Conservation (phyloP, 64 coral and sea anemone genomes). For the Exaiptasia diaphana region DNA sequence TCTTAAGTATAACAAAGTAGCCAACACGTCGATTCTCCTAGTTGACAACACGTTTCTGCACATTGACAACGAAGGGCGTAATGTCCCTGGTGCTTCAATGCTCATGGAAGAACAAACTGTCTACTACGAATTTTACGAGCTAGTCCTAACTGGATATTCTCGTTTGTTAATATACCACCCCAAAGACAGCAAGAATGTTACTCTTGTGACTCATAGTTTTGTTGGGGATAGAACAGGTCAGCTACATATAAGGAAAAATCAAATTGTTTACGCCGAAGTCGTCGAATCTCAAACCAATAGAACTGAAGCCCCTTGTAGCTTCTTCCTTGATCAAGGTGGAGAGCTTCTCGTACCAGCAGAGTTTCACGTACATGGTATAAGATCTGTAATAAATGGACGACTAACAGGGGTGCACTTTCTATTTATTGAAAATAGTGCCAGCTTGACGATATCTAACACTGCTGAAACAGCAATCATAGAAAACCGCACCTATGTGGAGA, state of each 20-base stretch:
- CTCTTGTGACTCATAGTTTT: conserved; percentile 74
- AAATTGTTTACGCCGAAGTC: conserved; percentile 87
- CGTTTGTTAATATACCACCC: conserved; percentile 88
- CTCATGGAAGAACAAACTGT: conserved; percentile 85
- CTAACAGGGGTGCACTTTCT: conserved; percentile 60
- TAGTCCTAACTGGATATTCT: conserved; percentile 85
- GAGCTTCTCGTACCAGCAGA: conserved; percentile 57
- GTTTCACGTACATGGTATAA: conserved; percentile 49
- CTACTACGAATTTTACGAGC: conserved; percentile 86
- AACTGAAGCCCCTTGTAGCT: conserved; percentile 70
- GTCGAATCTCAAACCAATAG: conserved; percentile 79
- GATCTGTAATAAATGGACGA: conserved; percentile 30
- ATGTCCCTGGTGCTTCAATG: conserved; percentile 78
- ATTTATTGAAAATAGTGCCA: conserved; percentile 35
- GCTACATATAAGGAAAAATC: conserved; percentile 70
- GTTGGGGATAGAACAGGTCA: conserved; percentile 90
- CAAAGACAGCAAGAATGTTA: conserved; percentile 36
- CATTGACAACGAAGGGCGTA: conserved; percentile 70
- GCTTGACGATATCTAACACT: conserved; percentile 42
- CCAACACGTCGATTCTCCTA: conserved; percentile 62
- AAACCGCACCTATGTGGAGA: conserved; percentile 54
- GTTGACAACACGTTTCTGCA: conserved; percentile 92
- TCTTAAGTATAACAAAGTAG: conserved; percentile 78
- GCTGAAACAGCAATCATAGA: conserved; percentile 47
- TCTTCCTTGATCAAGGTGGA: conserved; percentile 34